Percentiles rank a stretch among this genome's conserved stretches.
These are phyloP conservation scores for Amphiura filiformis DNA, from an alignment of 35 echinoderm and acorn worm species.

Conservation along the genomic window DNA sequence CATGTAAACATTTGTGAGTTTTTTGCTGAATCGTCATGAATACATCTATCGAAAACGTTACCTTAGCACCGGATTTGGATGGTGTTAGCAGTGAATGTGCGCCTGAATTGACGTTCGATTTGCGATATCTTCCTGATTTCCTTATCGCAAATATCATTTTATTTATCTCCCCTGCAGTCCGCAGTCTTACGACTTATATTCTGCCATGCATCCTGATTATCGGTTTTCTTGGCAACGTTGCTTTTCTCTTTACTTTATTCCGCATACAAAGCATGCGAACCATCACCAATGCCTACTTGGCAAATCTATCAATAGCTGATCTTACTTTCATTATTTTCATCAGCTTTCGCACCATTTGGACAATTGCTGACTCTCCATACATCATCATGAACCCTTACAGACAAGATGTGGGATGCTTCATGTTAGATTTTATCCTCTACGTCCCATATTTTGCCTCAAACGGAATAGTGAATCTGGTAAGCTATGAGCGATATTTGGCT, in stretches of 20 bases:
- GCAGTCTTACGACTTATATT: background rate
- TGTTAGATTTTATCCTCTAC: background rate
- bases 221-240: constrained; percentile 33
- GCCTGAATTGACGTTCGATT: background rate
- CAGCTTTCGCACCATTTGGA: constrained; percentile 16
- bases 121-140: background rate
- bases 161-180: background rate
- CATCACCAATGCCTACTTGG: constrained; percentile 48
- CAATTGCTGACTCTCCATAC: background rate
- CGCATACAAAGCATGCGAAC: constrained; percentile 51
- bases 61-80: too few relatives aligned
- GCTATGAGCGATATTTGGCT: constrained; percentile 37
- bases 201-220: constrained; percentile 26
- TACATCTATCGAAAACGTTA: too few relatives aligned
- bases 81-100: too few relatives aligned
- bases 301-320: constrained; percentile 50
- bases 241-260: constrained; percentile 50
- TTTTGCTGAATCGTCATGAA: too few relatives aligned
- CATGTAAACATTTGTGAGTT: too few relatives aligned
- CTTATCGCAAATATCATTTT: background rate
- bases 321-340: constrained; percentile 18
- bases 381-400: background rate
- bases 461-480: constrained; percentile 33
- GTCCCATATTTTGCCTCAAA: constrained; percentile 27
- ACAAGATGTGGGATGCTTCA: background rate